phyloP scores from a whole-genome alignment of 2,797 vertebrate genomes.

The Diplodus puntazzo region DNA sequence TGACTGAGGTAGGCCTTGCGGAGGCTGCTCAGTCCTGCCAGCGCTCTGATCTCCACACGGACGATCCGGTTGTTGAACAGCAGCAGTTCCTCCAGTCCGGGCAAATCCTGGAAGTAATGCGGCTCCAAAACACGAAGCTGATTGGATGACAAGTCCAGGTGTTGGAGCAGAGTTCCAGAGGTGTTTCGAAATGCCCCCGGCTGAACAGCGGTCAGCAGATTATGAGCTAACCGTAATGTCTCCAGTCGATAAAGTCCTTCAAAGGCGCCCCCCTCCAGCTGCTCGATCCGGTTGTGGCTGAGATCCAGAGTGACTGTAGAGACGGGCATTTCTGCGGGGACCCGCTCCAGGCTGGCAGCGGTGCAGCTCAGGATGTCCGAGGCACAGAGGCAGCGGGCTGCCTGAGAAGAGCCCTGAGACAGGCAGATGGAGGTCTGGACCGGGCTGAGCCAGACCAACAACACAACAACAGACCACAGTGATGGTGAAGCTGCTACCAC shows the following conservation, averaged over 20 bases:
- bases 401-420: not conserved
- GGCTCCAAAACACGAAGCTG: constrained; percentile 80
- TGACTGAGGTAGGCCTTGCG: constrained; percentile 91
- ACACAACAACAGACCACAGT: constrained; percentile 37
- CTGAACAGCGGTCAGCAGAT: constrained; percentile 82
- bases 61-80: constrained; percentile 92
- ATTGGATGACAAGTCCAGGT: constrained; percentile 95
- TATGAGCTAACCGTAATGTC: constrained; percentile 88
- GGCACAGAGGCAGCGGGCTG: constrained; percentile 86
- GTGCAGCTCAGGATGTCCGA: constrained; percentile 93
- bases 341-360: constrained; percentile 73
- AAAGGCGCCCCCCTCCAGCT: constrained; percentile 83
- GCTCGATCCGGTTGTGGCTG: constrained; percentile 89
- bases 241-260: constrained; percentile 84
- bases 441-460: constrained; percentile 64
- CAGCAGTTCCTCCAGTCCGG: constrained; percentile 88
- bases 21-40: constrained; percentile 84
- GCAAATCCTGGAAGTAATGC: constrained; percentile 88
- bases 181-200: constrained; percentile 87
- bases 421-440: constrained; percentile 71
- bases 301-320: constrained; percentile 88
- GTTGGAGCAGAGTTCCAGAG: constrained; percentile 74
- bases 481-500: constrained; percentile 16
- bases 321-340: constrained; percentile 83
- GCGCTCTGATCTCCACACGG: constrained; percentile 85